Base-by-base conservation (phyloP, 2,888 invertebrate species). In the Pristionchus mayeri region DNA sequence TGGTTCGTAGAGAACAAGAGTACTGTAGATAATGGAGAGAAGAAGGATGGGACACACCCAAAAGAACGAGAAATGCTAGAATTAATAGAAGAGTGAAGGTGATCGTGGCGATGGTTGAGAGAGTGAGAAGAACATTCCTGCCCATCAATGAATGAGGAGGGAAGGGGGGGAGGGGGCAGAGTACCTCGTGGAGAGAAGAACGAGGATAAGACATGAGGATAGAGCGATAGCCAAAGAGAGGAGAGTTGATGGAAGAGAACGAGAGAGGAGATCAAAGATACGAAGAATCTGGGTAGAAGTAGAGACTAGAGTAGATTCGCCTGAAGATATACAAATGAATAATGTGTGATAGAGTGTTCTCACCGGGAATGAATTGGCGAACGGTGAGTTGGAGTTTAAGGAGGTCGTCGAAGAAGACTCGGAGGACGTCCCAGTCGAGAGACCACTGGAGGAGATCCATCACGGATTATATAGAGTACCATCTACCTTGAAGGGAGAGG, bases 211-310 rank as follows among this genome's bases (percentile, higher is more conserved):
- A 71, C 83, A 83, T n/a, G 34, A 27, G 9, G 71, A 50, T 16
- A 83, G 48, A 27, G 83, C 83, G 52, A 71, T 63, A 7, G 71
- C 44, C 13, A 71, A n/a, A n/a, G 83, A 83, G 13, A 52, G 50
- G 71, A 67, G 83, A 71, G 83, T 83, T 9, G 83, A 83, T 2
- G 83, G 83, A 71, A 83, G 67, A 13, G 83, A 71, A 6, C 44
- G 71, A 50, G 50, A 21, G 9, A 83, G 71, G 13, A 83, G 71
- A 50, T 83, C 83, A 27, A 34, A 83, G 48, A 83, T 71, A 50
- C 83, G 83, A 83, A 71, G 71, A 16, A 71, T 52, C n/a, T 48
- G 50, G 11, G 83, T 81, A 6, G 81, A 81, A 2, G 81, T 60
- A 7, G 81, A 81, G 9, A 81, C 81, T n/a, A 44, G 21, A 40